Base-by-base conservation (phyloP, 2,797 vertebrate genomes). In the Antennarius maculatus region DNA sequence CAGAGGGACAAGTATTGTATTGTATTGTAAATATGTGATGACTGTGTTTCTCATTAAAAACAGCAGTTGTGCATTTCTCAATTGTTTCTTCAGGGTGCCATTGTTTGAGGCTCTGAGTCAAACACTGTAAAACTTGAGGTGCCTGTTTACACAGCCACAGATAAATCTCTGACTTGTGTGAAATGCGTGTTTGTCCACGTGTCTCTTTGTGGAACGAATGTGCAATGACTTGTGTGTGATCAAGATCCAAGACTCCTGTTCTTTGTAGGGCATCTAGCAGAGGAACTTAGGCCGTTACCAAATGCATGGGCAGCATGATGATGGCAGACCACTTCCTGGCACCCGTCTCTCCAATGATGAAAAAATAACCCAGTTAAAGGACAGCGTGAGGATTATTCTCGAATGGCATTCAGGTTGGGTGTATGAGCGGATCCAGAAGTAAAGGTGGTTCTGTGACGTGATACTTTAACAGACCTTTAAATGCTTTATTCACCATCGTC, bases 221-320 rank as follows among this genome's bases (percentile, higher is more conserved):
- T 54, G 48, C 31, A 52, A 18, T 51, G 54, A 31, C 45, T n/a
- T 49, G 48, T 48, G 69, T 71, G 71, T 41, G 77, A 43, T 43
- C 14, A 43, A 43, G 4, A 43, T 43, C 56, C 64, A 42, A n/a
- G 12, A 3, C 54, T 37, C 12, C 6, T 49, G 18, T 39, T 67
- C 48, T 39, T 52, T 47, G 69, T 56, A 41, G 39, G 67, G 50
- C 66, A 55, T 73, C 73, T 75, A 78, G 76, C 73, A 76, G 50
- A 41, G 53, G 16, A 14, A 27, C 8, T 45, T 0, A 45, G 28
- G 16, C 34, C 54, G 65, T 66, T 60, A 7, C 17, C 59, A 59
- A 53, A 65, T 71, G 69, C 55, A 69, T 56, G 74, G 58, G 51
- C 49, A 41, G 37, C 7, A 46, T 3, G 66, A 48, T 28, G 73